phyloP scores from a whole-genome alignment of 2,888 invertebrate species.

The Sarcophaga caerulescens region DNA sequence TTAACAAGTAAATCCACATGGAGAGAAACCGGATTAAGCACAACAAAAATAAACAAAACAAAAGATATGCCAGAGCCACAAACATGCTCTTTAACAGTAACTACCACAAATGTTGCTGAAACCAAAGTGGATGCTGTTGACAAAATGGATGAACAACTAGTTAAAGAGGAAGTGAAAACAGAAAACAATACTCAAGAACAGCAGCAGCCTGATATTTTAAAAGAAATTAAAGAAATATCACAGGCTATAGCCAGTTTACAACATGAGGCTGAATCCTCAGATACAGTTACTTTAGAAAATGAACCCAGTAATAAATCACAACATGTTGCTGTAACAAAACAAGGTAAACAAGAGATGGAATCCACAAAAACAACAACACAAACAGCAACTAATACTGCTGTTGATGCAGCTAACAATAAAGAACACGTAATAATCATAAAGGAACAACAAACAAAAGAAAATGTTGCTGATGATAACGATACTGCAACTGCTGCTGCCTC shows the following conservation, averaged over 20 bases:
- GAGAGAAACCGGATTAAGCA: constrained; percentile 67
- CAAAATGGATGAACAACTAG: constrained; percentile 39
- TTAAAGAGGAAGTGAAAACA: constrained; percentile 46
- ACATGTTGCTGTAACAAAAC: constrained; percentile 49
- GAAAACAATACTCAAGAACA: not conserved
- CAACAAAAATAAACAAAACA: constrained; percentile 69
- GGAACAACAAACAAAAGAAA: not conserved
- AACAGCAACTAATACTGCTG: constrained; percentile 14
- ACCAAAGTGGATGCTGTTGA: constrained; percentile 31
- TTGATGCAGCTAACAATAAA: not conserved
- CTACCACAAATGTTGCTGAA: constrained; percentile 64
- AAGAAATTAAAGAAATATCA: constrained; percentile 61
- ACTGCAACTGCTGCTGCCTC: constrained; percentile 9
- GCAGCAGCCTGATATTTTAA: constrained; percentile 47
- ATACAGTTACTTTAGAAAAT: constrained; percentile 30
- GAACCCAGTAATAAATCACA: constrained; percentile 38
- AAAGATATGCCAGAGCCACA: constrained; percentile 62
- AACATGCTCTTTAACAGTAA: constrained; percentile 65
- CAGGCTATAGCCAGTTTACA: constrained; percentile 46
- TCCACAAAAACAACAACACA: constrained; percentile 28
- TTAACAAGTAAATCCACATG: constrained; percentile 60
- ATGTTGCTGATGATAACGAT: not conserved
- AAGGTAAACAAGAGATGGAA: constrained; percentile 27
- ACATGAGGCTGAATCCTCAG: constrained; percentile 62
- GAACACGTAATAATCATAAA: not conserved